Conservation (phyloP, 2,888 invertebrate genomes). For the Fragum whitleyi region DNA sequence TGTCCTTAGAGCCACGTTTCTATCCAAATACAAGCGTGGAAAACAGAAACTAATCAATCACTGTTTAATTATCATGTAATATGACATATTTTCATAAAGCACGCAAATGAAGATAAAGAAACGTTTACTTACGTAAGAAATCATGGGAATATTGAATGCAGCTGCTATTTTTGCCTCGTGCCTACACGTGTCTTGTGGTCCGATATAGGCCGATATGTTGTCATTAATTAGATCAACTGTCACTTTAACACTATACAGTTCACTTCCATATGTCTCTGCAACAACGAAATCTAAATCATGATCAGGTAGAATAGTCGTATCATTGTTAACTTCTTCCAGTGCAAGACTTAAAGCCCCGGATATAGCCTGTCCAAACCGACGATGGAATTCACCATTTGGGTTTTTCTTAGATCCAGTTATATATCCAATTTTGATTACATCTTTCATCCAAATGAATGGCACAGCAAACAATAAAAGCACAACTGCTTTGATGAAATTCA, state of each 20-base stretch:
- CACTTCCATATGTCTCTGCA: constrained; percentile 96
- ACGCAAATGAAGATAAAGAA: too few relatives aligned
- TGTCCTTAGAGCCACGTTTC: too few relatives aligned
- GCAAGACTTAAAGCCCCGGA: constrained; percentile 95
- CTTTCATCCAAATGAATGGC: constrained; percentile 5
- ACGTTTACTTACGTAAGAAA: constrained; percentile 95
- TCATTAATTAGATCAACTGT: constrained; percentile 92
- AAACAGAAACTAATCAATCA: too few relatives aligned
- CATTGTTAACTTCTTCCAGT: constrained; percentile 90
- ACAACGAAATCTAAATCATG: constrained; percentile 92
- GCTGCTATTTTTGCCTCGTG: constrained; percentile 97
- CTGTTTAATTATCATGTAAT: too few relatives aligned
- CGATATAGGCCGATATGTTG: constrained; percentile 95
- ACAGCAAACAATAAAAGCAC: not conserved
- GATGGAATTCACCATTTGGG: constrained; percentile 86
- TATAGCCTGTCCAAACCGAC: constrained; percentile 90
- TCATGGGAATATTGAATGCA: constrained; percentile 97
- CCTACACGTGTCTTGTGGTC: constrained; percentile 94
- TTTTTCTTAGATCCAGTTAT: constrained; percentile 72
- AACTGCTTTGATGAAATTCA: not conserved
- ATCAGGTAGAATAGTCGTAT: constrained; percentile 86
- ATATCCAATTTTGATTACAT: constrained; percentile 77
- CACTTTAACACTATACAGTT: constrained; percentile 93
- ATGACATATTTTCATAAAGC: too few relatives aligned
- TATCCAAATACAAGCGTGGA: too few relatives aligned